phyloP scores from a whole-genome alignment of 2,113 vertebrate species.

The Laterallus jamaicensis region DNA sequence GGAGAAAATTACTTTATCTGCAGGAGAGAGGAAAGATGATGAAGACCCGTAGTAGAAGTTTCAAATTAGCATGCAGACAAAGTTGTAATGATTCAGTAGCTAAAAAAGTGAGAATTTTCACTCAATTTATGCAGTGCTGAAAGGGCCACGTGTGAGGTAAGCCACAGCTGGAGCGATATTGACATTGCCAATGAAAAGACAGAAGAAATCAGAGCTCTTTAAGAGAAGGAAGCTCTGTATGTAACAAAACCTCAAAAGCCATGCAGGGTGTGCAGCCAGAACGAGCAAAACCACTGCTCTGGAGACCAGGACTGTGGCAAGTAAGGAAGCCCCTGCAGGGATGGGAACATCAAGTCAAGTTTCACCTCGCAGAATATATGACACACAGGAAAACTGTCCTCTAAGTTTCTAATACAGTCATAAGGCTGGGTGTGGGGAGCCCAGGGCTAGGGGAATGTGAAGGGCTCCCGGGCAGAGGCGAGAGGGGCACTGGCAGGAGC shows the following conservation, averaged over 20 bases:
- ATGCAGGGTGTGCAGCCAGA: not conserved
- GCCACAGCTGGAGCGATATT: not conserved
- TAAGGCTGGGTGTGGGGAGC: not conserved
- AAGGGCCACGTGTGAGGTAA: not conserved
- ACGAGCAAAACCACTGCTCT: not conserved
- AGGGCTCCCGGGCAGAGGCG: not conserved
- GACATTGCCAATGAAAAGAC: not conserved
- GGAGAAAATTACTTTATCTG: not conserved
- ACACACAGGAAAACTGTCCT: not conserved
- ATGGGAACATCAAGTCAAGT: not conserved
- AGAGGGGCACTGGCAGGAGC: not conserved
- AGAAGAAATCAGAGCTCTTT: not conserved
- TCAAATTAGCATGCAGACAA: not conserved
- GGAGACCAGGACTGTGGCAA: not conserved
- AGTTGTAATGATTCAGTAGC: not conserved
- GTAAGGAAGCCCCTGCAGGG: not conserved
- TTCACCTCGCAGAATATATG: not conserved
- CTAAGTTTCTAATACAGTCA: not conserved
- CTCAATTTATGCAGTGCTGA: not conserved
- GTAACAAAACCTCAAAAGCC: not conserved
- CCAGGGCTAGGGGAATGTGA: not conserved
- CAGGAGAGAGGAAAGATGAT: slow-evolving; percentile 9
- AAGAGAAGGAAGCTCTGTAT: not conserved
- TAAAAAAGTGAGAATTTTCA: not conserved
- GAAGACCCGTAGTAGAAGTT: not conserved